Conservation (phyloP, 2,797 vertebrate genomes). For the Yasuhikotakia modesta region DNA sequence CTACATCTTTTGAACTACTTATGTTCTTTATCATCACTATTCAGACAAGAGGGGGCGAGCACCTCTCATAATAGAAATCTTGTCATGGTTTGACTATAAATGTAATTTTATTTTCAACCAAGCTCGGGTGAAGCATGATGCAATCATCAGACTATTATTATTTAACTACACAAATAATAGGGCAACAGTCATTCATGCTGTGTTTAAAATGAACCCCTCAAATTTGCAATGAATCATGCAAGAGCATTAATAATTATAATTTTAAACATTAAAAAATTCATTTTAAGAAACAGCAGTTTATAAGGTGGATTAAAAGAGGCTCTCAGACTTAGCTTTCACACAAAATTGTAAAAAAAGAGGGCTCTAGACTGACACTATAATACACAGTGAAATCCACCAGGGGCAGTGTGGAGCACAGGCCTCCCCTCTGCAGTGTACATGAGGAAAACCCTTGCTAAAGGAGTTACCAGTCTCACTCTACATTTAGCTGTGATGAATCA, state of each 20-base stretch:
- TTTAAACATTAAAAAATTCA: not conserved
- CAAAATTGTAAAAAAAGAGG: not conserved
- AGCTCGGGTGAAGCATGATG: not conserved
- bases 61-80: not conserved
- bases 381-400: constrained; percentile 20
- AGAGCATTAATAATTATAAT: not conserved
- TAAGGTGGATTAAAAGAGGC: not conserved
- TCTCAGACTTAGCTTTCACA: not conserved
- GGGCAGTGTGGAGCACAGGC: constrained; percentile 35
- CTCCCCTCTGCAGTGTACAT: not conserved
- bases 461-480: not conserved
- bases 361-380: not conserved
- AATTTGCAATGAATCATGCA: not conserved
- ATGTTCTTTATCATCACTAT: not conserved
- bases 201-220: not conserved
- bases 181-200: not conserved
- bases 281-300: not conserved
- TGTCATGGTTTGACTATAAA: not conserved
- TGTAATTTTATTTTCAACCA: not conserved
- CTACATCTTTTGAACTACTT: not conserved
- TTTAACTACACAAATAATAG: not conserved
- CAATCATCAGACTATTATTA: not conserved
- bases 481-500: constrained; percentile 15
- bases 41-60: not conserved
- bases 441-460: constrained; percentile 14